Evolutionary conservation across 1,140 invertebrate genomes (phyloP), one percentile per base, ranked within the genome.

Genomic region (Centruroides vittatus): DNA sequence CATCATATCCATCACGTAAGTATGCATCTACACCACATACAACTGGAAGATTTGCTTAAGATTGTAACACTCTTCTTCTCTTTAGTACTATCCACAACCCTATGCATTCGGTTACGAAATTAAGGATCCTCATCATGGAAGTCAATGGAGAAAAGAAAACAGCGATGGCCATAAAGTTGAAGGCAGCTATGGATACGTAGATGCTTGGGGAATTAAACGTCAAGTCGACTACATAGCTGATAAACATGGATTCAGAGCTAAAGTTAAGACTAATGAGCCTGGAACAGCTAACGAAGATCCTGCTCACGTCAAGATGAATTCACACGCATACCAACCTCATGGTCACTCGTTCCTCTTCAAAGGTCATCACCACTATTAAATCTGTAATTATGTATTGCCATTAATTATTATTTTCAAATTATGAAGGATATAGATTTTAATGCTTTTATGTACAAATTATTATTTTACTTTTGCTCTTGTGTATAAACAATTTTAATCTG

Each of bases 61-160:
- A 23, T 23, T 23, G 23, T 23, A 23, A 23, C 23, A 23, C 23
- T 23, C 23, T 23, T 23, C 8, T 41, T 41, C 5, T 41, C 8
- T 41, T 6, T 8, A 41, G 41, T 41, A 41, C 8, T 41, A 41
- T 41, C 41, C 41, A 6, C 60, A 61, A 23, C 61, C 61, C 3
- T 62, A 62, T 34, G 59, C 41, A 10, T 62, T 62, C 57, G 61
- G 59, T 47, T 62, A 62, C 47, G 51, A 62, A 41, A 61, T 62
- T 47, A 59, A 62, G 52, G 61, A 47, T 34, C 41, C 65, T 51
- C 41, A 41, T 8, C 36, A 59, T 10, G 68, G 67, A 51, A 61
- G 34, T 3, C 55, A 59, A 23, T 34, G 46, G 13, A 41, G 65
- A 10, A 36, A 59, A 8, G 63, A 60, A 47, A 49, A 35, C 53